Conservation (phyloP, 2,797 vertebrate genomes). For the Malurus leucopterus region DNA sequence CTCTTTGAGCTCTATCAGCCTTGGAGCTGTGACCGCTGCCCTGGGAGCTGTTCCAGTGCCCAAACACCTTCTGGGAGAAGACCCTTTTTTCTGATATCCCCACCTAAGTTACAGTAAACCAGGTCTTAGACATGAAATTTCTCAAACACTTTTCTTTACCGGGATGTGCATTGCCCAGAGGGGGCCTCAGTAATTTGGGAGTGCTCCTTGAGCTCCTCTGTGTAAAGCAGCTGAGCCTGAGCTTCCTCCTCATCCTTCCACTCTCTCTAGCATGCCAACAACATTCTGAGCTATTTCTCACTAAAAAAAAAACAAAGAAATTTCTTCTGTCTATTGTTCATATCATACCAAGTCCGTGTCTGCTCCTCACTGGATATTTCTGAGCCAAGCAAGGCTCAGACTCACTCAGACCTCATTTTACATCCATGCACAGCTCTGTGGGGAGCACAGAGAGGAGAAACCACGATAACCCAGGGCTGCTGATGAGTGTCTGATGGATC, state of each 20-base stretch:
- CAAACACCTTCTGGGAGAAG: fast-evolving
- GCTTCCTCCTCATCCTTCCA: fast-evolving
- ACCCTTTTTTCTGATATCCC: fast-evolving
- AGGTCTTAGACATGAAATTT: fast-evolving
- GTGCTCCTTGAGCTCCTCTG: neutral
- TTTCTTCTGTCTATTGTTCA: neutral
- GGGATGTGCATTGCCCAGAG: neutral
- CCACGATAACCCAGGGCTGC: neutral
- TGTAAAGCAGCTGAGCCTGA: neutral
- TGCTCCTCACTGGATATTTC: neutral
- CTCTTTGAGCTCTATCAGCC: neutral
- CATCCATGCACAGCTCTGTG: neutral
- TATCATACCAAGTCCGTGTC: fast-evolving
- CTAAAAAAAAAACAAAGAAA: fast-evolving
- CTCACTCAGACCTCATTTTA: neutral
- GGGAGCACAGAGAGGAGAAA: neutral
- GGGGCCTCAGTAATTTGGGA: neutral
- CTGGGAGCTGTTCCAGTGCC: neutral
- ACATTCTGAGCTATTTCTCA: neutral
- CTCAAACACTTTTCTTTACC: neutral
- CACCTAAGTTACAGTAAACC: neutral
- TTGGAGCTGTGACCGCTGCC: fast-evolving
- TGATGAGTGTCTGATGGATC: neutral
- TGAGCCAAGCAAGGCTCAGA: neutral
- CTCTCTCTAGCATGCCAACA: neutral